A percentile compares a stretch with the other conserved stretches of the same genome.
These are phyloP conservation scores for Epinephelus malabaricus DNA, from an alignment of 2,797 vertebrate genomes.

Conservation along the genomic window DNA sequence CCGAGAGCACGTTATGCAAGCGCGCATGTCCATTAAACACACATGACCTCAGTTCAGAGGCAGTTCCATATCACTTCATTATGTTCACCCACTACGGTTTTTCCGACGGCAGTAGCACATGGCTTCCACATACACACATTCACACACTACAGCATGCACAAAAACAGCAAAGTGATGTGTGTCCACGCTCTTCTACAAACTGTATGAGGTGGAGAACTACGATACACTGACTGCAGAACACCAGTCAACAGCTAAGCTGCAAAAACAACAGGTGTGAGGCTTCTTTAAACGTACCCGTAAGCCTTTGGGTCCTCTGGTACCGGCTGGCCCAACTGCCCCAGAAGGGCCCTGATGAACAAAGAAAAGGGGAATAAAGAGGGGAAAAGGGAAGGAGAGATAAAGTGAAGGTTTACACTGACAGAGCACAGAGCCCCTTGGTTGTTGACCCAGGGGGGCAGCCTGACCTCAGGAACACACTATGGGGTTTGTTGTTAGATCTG, in stretches of 20 bases:
- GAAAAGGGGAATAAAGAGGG: constrained; percentile 35
- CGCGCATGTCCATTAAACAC: constrained; percentile 48
- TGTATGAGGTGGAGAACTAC: neutral
- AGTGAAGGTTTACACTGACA: constrained; percentile 77
- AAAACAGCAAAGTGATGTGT: constrained; percentile 8
- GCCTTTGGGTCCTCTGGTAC: constrained; percentile 93
- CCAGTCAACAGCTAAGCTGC: constrained; percentile 20
- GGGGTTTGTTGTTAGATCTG: constrained; percentile 81
- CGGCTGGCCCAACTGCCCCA: constrained; percentile 89
- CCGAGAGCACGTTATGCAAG: constrained; percentile 41
- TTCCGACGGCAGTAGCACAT: constrained; percentile 33
- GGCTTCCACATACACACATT: constrained; percentile 25
- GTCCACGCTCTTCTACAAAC: constrained; percentile 3
- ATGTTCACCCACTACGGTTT: constrained; percentile 32
- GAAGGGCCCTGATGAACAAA: constrained; percentile 87
- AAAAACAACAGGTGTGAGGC: constrained; percentile 37
- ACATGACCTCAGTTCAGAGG: constrained; percentile 60
- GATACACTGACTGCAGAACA: constrained; percentile 5
- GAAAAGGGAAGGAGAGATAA: constrained; percentile 52
- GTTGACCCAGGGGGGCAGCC: constrained; percentile 65
- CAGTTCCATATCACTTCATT: constrained; percentile 52
- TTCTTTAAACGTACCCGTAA: constrained; percentile 87
- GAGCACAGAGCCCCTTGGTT: constrained; percentile 69
- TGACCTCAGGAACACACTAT: constrained; percentile 77
- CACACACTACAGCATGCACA: constrained; percentile 4